Evolutionary conservation across 2,113 vertebrate species (phyloP).

Genomic region (Toxotes chatareus): DNA sequence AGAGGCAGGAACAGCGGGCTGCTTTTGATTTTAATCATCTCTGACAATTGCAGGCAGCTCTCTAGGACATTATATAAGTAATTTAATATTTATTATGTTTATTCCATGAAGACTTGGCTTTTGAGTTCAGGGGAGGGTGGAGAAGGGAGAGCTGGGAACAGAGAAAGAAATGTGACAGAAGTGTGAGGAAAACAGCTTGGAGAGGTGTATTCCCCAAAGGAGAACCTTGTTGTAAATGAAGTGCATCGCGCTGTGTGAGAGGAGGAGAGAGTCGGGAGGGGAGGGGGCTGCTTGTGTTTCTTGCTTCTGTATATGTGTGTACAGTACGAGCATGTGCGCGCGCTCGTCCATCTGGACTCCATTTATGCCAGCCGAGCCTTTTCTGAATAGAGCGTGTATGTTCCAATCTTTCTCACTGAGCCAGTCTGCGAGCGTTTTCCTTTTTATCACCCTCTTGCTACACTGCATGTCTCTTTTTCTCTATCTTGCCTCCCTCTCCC

Average conservation of each 20-base stretch:
- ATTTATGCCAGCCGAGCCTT: constrained; percentile 42
- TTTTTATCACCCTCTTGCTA: constrained; percentile 49
- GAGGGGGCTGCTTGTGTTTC: not conserved
- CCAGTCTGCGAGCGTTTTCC: constrained; percentile 18
- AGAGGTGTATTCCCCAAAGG: constrained; percentile 61
- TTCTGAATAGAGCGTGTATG: constrained; percentile 52
- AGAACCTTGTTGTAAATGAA: constrained; percentile 70
- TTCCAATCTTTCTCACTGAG: constrained; percentile 63
- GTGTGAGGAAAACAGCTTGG: constrained; percentile 60
- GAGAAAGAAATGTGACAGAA: constrained; percentile 64
- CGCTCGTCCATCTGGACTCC: constrained; percentile 61
- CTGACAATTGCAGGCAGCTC: constrained; percentile 56
- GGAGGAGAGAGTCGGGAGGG: not conserved
- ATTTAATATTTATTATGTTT: constrained; percentile 68
- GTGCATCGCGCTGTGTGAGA: constrained; percentile 53
- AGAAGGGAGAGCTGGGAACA: constrained; percentile 16
- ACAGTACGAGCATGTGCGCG: constrained; percentile 22
- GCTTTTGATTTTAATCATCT: constrained; percentile 37
- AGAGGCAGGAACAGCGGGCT: constrained; percentile 12
- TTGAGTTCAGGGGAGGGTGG: constrained; percentile 3
- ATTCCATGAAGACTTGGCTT: constrained; percentile 40
- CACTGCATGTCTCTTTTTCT: constrained; percentile 61
- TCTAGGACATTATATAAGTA: constrained; percentile 63
- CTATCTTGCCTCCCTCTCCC: constrained; percentile 48
- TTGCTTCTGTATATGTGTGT: constrained; percentile 47